Evolutionary conservation across 2,888 invertebrate genomes (phyloP).

Genomic region (Atrina japonica): DNA sequence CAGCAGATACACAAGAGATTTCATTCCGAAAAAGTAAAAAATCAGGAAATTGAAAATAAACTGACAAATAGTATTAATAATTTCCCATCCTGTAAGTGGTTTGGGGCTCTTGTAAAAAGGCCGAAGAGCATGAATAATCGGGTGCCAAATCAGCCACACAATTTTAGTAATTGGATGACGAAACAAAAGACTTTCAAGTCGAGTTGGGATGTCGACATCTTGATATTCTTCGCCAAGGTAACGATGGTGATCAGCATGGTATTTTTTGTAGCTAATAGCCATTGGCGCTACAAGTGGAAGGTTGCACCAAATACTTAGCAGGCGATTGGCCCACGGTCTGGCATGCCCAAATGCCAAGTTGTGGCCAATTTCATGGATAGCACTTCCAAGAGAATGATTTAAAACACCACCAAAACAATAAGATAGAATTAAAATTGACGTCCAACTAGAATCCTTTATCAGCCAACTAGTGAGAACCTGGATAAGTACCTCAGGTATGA

Average conservation of each 20-base stretch:
- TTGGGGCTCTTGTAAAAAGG: slow-evolving; percentile 79
- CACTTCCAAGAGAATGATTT: slow-evolving; percentile 79
- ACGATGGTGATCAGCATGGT: slow-evolving; percentile 80
- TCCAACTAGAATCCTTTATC: slow-evolving; percentile 72
- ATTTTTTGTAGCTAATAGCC: slow-evolving; percentile 80
- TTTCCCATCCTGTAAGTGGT: slow-evolving; percentile 74
- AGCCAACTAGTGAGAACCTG: slow-evolving; percentile 72
- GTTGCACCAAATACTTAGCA: slow-evolving; percentile 78
- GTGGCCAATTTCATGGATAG: slow-evolving; percentile 80
- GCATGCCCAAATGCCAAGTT: slow-evolving; percentile 80
- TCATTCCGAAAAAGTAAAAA: slow-evolving; percentile 69
- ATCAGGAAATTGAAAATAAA: slow-evolving; percentile 70
- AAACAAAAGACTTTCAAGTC: slow-evolving; percentile 77
- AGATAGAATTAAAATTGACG: slow-evolving; percentile 65
- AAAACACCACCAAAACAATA: slow-evolving; percentile 76
- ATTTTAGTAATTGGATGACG: slow-evolving; percentile 77
- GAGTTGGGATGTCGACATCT: slow-evolving; percentile 80
- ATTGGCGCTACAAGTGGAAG: slow-evolving; percentile 78
- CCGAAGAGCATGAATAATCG: slow-evolving; percentile 76
- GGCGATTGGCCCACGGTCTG: slow-evolving; percentile 72
- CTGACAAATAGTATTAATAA: slow-evolving; percentile 73
- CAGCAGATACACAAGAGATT: slow-evolving; percentile 74
- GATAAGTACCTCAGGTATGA: slow-evolving; percentile 65
- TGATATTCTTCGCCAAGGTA: slow-evolving; percentile 79
- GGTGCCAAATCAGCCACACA: slow-evolving; percentile 78